Conservation (phyloP, 2,113 vertebrate genomes). For the Marmota flaviventris region DNA sequence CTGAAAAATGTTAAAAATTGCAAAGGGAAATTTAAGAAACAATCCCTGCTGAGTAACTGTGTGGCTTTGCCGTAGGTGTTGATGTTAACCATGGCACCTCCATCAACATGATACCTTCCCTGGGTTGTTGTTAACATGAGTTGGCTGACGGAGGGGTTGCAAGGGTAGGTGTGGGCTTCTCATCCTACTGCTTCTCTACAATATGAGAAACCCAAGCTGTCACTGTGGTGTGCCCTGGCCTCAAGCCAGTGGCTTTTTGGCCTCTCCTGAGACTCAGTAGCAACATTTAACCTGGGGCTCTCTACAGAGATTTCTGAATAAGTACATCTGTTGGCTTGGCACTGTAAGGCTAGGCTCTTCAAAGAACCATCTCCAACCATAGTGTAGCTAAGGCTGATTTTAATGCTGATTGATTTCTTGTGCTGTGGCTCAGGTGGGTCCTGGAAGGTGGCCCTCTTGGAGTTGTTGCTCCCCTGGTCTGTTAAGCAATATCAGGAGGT, state of each 20-base stretch:
- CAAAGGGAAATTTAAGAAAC: not conserved
- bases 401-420: not conserved
- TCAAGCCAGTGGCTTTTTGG: not conserved
- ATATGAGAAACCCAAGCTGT: not conserved
- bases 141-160: not conserved
- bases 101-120: fast-evolving
- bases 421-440: not conserved
- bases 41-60: not conserved
- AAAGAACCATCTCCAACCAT: not conserved
- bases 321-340: not conserved
- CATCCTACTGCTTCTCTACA: not conserved
- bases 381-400: not conserved
- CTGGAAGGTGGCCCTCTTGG: not conserved
- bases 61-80: not conserved
- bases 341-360: not conserved
- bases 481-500: not conserved
- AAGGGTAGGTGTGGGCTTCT: fast-evolving
- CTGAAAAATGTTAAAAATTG: not conserved
- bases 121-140: not conserved
- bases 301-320: slow-evolving; percentile 45
- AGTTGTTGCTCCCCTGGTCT: not conserved
- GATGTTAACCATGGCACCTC: not conserved
- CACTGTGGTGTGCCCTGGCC: not conserved
- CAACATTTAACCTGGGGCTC: slow-evolving; percentile 2
- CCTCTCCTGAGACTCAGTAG: not conserved